Percentiles rank a stretch among this genome's conserved stretches.
These are phyloP conservation scores for Girardia tigrina DNA, from an alignment of 2,888 invertebrate species.

Conservation along the genomic window DNA sequence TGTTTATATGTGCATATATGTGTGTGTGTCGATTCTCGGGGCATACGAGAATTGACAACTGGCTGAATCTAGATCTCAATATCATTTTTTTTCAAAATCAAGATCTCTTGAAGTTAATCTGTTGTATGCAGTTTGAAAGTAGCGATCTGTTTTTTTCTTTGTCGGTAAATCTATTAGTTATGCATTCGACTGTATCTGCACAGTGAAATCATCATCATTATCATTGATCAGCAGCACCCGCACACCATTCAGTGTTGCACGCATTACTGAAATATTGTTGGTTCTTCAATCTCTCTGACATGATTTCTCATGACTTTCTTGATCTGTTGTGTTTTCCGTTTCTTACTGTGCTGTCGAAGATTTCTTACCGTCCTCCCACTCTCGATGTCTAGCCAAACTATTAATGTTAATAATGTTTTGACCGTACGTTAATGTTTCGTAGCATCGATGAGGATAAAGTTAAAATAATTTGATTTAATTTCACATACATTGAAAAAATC, in stretches of 20 bases:
- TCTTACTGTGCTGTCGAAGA: background rate
- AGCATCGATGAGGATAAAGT: background rate
- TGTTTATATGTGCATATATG: background rate
- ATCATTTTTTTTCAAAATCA: slow-evolving; percentile 13
- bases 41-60: background rate
- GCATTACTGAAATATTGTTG: background rate
- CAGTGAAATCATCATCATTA: background rate
- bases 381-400: background rate
- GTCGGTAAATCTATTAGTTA: slow-evolving; percentile 7
- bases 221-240: slow-evolving; percentile 9
- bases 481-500: too few relatives aligned
- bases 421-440: background rate
- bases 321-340: slow-evolving; percentile 19
- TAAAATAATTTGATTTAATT: slow-evolving; percentile 4
- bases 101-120: slow-evolving; percentile 20
- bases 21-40: background rate
- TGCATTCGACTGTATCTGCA: background rate
- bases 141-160: slow-evolving; percentile 16
- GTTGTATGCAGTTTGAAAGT: background rate
- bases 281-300: background rate
- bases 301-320: slow-evolving; percentile 17
- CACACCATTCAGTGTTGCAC: background rate
- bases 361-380: background rate
- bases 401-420: slow-evolving; percentile 20
- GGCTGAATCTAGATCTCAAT: slow-evolving; percentile 20